Evolutionary conservation across 1,140 invertebrate species (phyloP).

Genomic region (Agrypnia vestita): DNA sequence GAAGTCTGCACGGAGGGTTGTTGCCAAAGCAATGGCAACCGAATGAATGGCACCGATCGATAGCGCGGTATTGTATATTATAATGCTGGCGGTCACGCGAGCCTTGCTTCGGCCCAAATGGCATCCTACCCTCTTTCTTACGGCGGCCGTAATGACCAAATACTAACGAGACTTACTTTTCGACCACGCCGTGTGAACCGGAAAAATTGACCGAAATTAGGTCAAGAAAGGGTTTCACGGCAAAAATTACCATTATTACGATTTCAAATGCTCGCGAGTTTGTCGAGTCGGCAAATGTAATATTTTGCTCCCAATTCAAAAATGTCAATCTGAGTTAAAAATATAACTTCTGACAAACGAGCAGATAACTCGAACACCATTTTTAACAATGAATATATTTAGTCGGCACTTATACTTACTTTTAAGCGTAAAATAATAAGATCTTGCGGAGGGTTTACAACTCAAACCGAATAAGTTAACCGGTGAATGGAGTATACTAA

Average conservation of each 20-base stretch:
- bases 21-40: conserved; percentile 55
- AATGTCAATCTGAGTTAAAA: too few species aligned
- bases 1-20: conserved; percentile 41
- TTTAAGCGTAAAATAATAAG: too few species aligned
- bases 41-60: conserved; percentile 61
- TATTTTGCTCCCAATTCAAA: too few species aligned
- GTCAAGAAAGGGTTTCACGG: background rate
- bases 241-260: background rate
- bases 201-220: conserved; percentile 5
- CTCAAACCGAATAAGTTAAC: too few species aligned
- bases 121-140: conserved; percentile 39
- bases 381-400: too few species aligned
- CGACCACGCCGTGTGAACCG: background rate
- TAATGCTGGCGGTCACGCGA: conserved; percentile 59
- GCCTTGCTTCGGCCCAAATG: conserved; percentile 44
- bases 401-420: too few species aligned
- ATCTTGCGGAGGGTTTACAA: too few species aligned
- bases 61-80: conserved; percentile 59
- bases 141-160: conserved; percentile 5
- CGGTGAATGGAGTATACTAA: too few species aligned
- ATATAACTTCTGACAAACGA: too few species aligned
- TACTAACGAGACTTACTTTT: conserved; percentile 19
- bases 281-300: too few species aligned
- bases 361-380: too few species aligned
- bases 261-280: too few species aligned